Conservation (phyloP, 2,888 invertebrate species). For the Anarsia innoxiella region DNA sequence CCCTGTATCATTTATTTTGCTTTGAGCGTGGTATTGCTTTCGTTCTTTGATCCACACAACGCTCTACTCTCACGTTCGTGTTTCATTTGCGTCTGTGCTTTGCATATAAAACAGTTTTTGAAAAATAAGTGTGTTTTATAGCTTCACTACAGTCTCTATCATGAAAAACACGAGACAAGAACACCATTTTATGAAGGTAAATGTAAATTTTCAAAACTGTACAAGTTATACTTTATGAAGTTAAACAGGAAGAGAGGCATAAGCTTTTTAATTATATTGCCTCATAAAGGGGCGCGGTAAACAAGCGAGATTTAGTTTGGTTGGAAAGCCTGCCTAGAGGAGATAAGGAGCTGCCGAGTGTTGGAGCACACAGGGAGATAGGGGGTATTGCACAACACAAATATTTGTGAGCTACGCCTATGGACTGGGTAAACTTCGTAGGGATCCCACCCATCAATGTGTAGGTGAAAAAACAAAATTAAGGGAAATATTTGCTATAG, state of each 20-base stretch:
- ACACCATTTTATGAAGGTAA: too few relatives aligned
- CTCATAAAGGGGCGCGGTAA: slow-evolving; percentile 43
- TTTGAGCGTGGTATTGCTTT: neutral
- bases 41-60: slow-evolving; percentile 1
- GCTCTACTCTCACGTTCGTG: slow-evolving; percentile 8
- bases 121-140: neutral
- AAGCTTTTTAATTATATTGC: slow-evolving; percentile 53
- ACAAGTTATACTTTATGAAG: slow-evolving; percentile 5
- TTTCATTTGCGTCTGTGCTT: neutral
- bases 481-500: too few relatives aligned
- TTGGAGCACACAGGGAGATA: slow-evolving; percentile 46
- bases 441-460: too few relatives aligned
- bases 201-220: too few relatives aligned
- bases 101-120: neutral
- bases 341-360: slow-evolving; percentile 40
- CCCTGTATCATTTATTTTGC: slow-evolving; percentile 2
- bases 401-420: slow-evolving; percentile 40
- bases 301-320: slow-evolving; percentile 43
- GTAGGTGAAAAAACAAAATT: too few relatives aligned
- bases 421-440: slow-evolving; percentile 14
- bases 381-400: slow-evolving; percentile 48
- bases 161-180: neutral
- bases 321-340: slow-evolving; percentile 36
- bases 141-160: neutral
- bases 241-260: slow-evolving; percentile 18